Evolutionary conservation across 2,888 invertebrate genomes (phyloP).

Genomic region (Torymus texanus): DNA sequence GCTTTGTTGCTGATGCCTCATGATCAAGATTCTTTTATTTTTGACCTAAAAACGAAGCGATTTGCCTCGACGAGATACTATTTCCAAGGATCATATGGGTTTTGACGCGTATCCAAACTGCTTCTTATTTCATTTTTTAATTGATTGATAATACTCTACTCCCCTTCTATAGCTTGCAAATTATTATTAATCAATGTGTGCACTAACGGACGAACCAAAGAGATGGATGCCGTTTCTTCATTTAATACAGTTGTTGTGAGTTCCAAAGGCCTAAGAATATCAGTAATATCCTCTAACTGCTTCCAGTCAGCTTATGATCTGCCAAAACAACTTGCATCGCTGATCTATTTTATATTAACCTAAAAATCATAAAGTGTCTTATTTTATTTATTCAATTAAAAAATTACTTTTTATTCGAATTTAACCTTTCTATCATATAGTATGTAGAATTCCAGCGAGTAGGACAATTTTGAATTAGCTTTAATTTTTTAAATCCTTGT

Average conservation of each 20-base stretch:
- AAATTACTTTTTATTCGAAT: not conserved
- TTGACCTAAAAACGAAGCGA: not conserved
- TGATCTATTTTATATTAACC: slow-evolving; percentile 2
- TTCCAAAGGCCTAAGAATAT: not conserved
- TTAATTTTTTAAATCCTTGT: not conserved
- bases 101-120: not conserved
- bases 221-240: not conserved
- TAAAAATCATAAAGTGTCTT: not conserved
- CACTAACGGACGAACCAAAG: not conserved
- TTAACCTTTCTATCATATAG: not conserved
- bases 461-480: not conserved
- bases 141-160: not conserved
- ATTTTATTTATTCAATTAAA: not conserved
- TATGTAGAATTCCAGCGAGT: slow-evolving; percentile 6
- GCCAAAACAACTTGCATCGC: not conserved
- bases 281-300: not conserved
- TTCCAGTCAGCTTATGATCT: not conserved
- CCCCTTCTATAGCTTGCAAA: not conserved
- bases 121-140: not conserved
- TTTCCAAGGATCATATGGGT: not conserved
- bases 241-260: not conserved
- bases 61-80: not conserved
- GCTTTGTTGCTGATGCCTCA: not conserved
- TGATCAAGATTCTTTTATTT: not conserved
- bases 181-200: not conserved